Evolutionary conservation across 2,888 invertebrate genomes (phyloP).

Genomic region (Drosophila dives): DNA sequence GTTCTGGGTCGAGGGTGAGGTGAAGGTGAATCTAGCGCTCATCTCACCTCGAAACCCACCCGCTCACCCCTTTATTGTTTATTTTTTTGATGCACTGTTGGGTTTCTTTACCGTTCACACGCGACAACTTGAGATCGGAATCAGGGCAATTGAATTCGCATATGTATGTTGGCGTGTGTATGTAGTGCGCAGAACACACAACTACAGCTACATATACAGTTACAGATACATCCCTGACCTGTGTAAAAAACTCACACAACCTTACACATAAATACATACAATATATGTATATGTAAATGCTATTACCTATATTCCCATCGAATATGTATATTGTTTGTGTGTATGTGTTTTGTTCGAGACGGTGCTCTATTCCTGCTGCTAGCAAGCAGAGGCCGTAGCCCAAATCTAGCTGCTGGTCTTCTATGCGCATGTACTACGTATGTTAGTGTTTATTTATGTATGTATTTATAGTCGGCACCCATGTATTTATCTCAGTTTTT

Average conservation of each 20-base stretch:
- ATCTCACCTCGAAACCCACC: background rate
- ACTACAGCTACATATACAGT: constrained; percentile 14
- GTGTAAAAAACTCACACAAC: constrained; percentile 38
- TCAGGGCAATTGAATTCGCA: constrained; percentile 17
- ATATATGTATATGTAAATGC: constrained; percentile 29
- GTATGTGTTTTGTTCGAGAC: constrained; percentile 11
- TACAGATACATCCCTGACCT: constrained; percentile 67
- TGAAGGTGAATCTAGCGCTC: constrained; percentile 27
- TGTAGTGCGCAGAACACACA: constrained; percentile 35
- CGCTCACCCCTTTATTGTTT: constrained; percentile 7
- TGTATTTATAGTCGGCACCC: constrained; percentile 51
- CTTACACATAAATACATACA: constrained; percentile 23
- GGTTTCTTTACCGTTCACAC: constrained; percentile 13
- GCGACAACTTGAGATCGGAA: constrained; percentile 23
- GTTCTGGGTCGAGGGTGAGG: constrained; percentile 5
- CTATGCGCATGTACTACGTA: constrained; percentile 51
- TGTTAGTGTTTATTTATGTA: constrained; percentile 4
- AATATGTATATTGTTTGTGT: constrained; percentile 13
- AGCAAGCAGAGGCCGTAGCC: constrained; percentile 15
- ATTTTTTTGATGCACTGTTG: constrained; percentile 10
- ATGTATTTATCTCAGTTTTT: constrained; percentile 17
- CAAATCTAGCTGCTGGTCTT: constrained; percentile 32
- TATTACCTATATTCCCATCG: constrained; percentile 44
- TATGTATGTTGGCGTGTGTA: background rate
- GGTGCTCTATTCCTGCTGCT: constrained; percentile 12